Evolutionary conservation across 2,113 vertebrate genomes (phyloP).

Genomic region (Petroica traversi): DNA sequence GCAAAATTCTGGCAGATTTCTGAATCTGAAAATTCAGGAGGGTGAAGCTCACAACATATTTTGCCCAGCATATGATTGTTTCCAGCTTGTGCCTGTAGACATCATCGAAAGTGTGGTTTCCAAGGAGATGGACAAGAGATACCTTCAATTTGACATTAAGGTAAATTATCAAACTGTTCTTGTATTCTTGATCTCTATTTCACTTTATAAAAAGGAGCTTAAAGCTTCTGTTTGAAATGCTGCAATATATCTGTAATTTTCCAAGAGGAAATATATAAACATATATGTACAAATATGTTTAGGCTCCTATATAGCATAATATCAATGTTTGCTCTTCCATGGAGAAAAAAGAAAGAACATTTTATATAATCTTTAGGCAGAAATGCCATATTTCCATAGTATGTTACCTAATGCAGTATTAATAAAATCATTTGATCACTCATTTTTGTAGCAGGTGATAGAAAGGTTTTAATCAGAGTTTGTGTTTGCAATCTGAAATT

Average conservation of each 20-base stretch:
- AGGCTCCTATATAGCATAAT: neutral
- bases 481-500: neutral
- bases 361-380: neutral
- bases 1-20: slow-evolving; percentile 82
- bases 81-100: slow-evolving; percentile 97
- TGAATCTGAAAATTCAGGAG: slow-evolving; percentile 98
- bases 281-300: neutral
- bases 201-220: slow-evolving; percentile 6
- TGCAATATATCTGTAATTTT: neutral
- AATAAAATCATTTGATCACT: neutral
- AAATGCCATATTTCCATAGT: neutral
- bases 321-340: neutral
- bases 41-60: slow-evolving; percentile 99
- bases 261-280: neutral
- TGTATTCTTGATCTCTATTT: neutral
- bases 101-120: slow-evolving; percentile 98
- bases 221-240: neutral
- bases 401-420: neutral
- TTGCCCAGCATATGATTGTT: slow-evolving; percentile 96
- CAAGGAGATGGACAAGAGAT: slow-evolving; percentile 97
- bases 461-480: neutral
- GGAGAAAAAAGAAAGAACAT: neutral
- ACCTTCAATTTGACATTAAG: slow-evolving; percentile 99
- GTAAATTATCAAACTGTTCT: slow-evolving; percentile 69
- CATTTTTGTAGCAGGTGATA: neutral